These are phyloP conservation scores for Melanotaenia maccullochi DNA, from an alignment of 2,797 vertebrate genomes.

Conservation along the genomic window DNA sequence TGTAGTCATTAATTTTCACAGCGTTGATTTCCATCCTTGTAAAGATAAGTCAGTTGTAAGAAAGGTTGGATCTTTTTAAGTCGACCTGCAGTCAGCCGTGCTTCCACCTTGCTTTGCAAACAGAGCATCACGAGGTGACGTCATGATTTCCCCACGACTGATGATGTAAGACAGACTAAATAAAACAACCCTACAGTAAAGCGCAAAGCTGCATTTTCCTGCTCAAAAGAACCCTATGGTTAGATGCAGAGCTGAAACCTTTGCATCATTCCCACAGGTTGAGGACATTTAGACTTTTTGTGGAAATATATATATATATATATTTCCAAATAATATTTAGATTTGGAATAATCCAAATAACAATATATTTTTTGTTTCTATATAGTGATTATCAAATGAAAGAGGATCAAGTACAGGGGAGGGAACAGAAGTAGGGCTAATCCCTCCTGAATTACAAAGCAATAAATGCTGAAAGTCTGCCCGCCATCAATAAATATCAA, in stretches of 20 bases:
- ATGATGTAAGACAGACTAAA: conserved; percentile 69
- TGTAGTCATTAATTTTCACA: conserved; percentile 21
- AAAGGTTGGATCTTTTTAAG: conserved; percentile 36
- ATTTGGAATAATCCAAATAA: no score
- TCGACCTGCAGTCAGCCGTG: conserved; percentile 35
- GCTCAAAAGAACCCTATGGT: conserved; percentile 31
- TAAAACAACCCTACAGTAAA: conserved; percentile 57
- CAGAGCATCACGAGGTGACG: conserved; percentile 48
- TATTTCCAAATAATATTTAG: no score
- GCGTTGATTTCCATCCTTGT: conserved; percentile 27
- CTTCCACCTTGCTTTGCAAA: conserved; percentile 58
- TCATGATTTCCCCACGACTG: conserved; percentile 60
- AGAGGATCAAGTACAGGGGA: conserved; percentile 51
- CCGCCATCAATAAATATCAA: conserved; percentile 19
- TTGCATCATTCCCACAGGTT: conserved; percentile 26
- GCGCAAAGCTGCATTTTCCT: conserved; percentile 26
- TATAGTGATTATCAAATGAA: conserved; percentile 39
- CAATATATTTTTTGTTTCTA: no score
- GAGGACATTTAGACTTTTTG: conserved; percentile 10
- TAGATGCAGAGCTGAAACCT: conserved; percentile 12
- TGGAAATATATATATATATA: no score
- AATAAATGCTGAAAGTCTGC: conserved; percentile 24
- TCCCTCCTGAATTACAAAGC: conserved; percentile 29
- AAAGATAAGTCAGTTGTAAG: conserved; percentile 43
- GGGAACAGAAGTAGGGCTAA: conserved; percentile 29